Conservation (phyloP, 2,888 invertebrate genomes). For the Oscheius sp. region DNA sequence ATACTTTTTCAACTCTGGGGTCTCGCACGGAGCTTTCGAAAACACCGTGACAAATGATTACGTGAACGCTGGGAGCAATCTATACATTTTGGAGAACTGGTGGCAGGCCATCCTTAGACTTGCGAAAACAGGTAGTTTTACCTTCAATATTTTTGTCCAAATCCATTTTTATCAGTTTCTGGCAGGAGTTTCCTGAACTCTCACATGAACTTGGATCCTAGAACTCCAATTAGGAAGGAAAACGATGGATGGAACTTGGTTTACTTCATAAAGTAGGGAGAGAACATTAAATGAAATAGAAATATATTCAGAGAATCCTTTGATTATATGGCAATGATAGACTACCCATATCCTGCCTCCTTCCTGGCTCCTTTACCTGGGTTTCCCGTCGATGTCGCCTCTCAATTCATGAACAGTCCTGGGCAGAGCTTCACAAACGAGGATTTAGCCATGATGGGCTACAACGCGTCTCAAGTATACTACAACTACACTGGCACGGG, state of each 20-base stretch:
- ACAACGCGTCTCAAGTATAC: conserved; percentile 47
- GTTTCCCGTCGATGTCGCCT: conserved; percentile 82
- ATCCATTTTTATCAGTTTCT: conserved; percentile 76
- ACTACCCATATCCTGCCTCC: conserved; percentile 89
- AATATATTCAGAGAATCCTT: conserved; percentile 41
- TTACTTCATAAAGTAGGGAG: conserved; percentile 6
- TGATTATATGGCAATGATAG: conserved; percentile 88
- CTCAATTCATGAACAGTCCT: conserved; percentile 20
- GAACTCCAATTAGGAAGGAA: conserved; percentile 65
- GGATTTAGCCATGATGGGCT: conserved; percentile 45
- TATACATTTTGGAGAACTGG: conserved; percentile 82
- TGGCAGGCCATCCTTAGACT: conserved; percentile 82
- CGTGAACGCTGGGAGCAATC: conserved; percentile 76
- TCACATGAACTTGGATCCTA: conserved; percentile 82
- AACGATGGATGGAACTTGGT: conserved; percentile 20
- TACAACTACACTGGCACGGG: conserved; percentile 46
- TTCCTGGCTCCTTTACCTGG: conserved; percentile 86
- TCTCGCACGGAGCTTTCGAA: conserved; percentile 58
- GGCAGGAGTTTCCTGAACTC: conserved; percentile 82
- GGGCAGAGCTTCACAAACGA: conserved; percentile 45
- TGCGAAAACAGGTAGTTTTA: conserved; percentile 77
- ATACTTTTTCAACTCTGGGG: conserved; percentile 81
- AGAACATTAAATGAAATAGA: not conserved
- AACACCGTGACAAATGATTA: conserved; percentile 80
- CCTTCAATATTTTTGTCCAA: not conserved